Conservation (phyloP, 2,888 invertebrate genomes). For the Lycophotia porphyrea region DNA sequence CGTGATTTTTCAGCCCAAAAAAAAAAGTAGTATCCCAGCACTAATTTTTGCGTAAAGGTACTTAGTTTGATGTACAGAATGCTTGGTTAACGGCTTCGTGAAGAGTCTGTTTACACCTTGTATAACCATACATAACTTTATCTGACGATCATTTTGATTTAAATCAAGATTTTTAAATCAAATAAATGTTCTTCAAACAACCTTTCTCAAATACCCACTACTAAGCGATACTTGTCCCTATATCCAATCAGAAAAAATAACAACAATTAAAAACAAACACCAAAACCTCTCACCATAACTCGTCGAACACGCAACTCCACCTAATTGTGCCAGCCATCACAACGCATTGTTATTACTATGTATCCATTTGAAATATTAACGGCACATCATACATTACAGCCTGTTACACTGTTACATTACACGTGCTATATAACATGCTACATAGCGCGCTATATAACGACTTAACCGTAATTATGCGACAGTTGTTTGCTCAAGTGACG, state of each 20-base stretch:
- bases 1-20: too few species aligned
- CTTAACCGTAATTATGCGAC: slow-evolving; percentile 70
- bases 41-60: too few species aligned
- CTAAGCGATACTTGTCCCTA: background rate
- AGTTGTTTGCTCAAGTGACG: slow-evolving; percentile 68
- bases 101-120: too few species aligned
- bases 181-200: background rate
- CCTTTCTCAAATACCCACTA: background rate
- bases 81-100: too few species aligned
- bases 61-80: too few species aligned
- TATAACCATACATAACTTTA: background rate
- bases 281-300: slow-evolving; percentile 57
- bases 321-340: slow-evolving; percentile 81
- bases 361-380: slow-evolving; percentile 86
- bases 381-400: slow-evolving; percentile 75
- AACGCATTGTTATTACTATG: slow-evolving; percentile 83
- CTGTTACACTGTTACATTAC: slow-evolving; percentile 58
- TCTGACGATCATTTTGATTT: background rate
- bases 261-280: background rate
- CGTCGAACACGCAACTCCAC: slow-evolving; percentile 49
- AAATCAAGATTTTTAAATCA: background rate
- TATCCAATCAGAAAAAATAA: too few species aligned
- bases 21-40: too few species aligned
- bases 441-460: slow-evolving; percentile 55
- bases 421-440: slow-evolving; percentile 39